A percentile compares a stretch with the other conserved stretches of the same genome.
Conservation (phyloP, 2,113 vertebrate genomes). For the Mesocricetus auratus region DNA sequence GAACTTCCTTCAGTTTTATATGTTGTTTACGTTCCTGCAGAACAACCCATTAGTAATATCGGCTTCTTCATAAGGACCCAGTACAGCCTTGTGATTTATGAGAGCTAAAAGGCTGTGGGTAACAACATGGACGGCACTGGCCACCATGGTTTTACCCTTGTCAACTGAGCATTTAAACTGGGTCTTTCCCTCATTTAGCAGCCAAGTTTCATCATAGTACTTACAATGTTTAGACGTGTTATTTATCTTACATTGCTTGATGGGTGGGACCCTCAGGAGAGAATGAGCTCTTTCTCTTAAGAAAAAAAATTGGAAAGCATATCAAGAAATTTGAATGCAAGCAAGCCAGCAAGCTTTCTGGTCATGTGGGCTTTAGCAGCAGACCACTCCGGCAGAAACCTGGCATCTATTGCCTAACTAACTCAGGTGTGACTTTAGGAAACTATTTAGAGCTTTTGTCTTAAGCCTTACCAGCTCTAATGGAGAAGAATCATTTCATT, state of each 20-base stretch:
- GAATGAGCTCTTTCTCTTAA: constrained; percentile 55
- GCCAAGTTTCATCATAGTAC: constrained; percentile 49
- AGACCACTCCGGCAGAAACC: background rate
- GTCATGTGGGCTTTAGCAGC: background rate
- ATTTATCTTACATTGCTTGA: constrained; percentile 67
- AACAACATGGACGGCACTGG: background rate
- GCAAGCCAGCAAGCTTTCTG: background rate
- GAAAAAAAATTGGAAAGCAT: background rate
- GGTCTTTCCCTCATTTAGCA: constrained; percentile 24
- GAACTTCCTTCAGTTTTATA: constrained; percentile 42
- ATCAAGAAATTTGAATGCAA: background rate
- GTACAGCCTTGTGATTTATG: constrained; percentile 42
- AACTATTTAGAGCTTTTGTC: background rate
- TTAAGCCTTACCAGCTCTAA: background rate
- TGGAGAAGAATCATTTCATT: background rate
- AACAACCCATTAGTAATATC: constrained; percentile 45
- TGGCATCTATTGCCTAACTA: background rate
- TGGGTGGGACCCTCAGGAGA: constrained; percentile 52
- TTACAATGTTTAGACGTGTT: constrained; percentile 70
- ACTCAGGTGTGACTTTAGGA: background rate
- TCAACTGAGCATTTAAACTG: constrained; percentile 26
- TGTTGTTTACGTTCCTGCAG: constrained; percentile 57
- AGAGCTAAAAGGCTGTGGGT: background rate
- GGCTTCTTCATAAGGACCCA: background rate
- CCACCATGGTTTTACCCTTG: background rate